These are phyloP conservation scores for Odontomyia ornata DNA, from an alignment of 2,888 invertebrate species.

Conservation along the genomic window DNA sequence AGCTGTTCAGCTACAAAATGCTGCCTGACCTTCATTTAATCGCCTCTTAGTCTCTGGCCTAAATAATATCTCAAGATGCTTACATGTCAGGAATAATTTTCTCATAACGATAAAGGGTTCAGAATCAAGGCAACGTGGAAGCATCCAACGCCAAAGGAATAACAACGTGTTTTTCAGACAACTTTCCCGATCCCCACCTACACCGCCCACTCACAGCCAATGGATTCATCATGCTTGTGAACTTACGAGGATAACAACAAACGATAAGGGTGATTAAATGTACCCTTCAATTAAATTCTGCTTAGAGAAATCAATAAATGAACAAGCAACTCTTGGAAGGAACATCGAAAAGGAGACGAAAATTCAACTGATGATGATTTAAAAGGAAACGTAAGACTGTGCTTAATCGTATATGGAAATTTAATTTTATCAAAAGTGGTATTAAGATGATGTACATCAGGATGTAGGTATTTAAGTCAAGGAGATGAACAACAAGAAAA, in stretches of 20 bases:
- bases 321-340: neutral
- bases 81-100: constrained; percentile 4
- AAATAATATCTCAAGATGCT: neutral
- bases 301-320: constrained; percentile 7
- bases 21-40: neutral
- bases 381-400: neutral
- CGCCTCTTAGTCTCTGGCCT: neutral
- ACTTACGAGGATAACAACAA: neutral
- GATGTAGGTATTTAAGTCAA: constrained; percentile 4
- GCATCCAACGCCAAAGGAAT: neutral
- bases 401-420: constrained; percentile 6
- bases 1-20: no score
- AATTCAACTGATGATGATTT: constrained; percentile 3
- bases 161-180: neutral
- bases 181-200: neutral
- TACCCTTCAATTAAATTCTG: constrained; percentile 5
- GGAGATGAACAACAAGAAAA: neutral
- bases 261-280: constrained; percentile 6
- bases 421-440: neutral
- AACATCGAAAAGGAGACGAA: neutral
- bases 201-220: neutral
- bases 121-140: neutral
- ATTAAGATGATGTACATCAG: neutral
- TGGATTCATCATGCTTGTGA: neutral
- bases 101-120: neutral